These are phyloP conservation scores for Trachelus troglodyta DNA, from an alignment of 2,888 invertebrate species.

Conservation along the genomic window DNA sequence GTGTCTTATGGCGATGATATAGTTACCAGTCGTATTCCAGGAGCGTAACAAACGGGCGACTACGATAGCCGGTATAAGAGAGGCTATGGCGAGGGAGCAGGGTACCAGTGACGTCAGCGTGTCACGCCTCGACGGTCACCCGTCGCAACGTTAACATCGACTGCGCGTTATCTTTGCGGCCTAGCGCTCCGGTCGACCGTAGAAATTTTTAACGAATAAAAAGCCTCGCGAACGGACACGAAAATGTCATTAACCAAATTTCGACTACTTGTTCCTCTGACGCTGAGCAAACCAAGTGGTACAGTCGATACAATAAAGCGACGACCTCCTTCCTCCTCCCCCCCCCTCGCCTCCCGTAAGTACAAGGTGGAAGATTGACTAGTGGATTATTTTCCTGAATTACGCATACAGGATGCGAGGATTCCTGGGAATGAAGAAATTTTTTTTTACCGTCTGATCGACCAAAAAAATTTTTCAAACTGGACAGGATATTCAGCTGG, in stretches of 20 bases:
- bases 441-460: neutral
- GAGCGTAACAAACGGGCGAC: neutral
- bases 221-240: neutral
- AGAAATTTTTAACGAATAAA: neutral
- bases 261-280: conserved; percentile 4
- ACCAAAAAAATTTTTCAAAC: neutral
- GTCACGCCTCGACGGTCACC: conserved; percentile 61
- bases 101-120: conserved; percentile 59
- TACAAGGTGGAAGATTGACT: neutral
- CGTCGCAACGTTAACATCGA: conserved; percentile 59
- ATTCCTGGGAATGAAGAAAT: neutral
- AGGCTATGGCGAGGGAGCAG: conserved; percentile 20
- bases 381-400: neutral
- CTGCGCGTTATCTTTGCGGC: conserved; percentile 41
- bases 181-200: conserved; percentile 11
- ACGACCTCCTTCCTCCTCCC: neutral
- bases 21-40: neutral
- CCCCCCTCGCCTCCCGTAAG: neutral
- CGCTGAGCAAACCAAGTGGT: neutral
- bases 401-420: neutral
- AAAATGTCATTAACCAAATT: conserved; percentile 10
- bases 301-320: neutral
- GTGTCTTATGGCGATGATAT: neutral
- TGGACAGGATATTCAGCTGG: neutral
- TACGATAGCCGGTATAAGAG: neutral